These are phyloP conservation scores for Myotis vivesi DNA, from an alignment of 2,797 vertebrate species.

Conservation along the genomic window DNA sequence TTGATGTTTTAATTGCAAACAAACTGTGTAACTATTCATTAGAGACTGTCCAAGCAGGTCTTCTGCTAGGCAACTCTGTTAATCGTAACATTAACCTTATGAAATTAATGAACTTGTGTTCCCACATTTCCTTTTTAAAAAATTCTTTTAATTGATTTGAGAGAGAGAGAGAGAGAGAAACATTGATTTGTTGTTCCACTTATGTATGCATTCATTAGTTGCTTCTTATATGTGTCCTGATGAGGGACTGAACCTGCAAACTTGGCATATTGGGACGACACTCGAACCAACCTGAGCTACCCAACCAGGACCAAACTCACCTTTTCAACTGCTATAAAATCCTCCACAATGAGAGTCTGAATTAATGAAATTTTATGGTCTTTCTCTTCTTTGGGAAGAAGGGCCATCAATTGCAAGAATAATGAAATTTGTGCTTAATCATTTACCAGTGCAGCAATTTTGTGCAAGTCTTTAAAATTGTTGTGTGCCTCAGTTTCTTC, in stretches of 20 bases:
- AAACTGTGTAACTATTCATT: constrained; percentile 31
- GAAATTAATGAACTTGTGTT: neutral
- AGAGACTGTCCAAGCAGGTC: neutral
- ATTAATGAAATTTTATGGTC: neutral
- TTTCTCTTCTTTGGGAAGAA: neutral
- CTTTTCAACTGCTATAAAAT: neutral
- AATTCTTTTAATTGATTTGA: neutral
- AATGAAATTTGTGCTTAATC: neutral
- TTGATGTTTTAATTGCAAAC: constrained; percentile 54
- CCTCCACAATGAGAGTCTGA: neutral
- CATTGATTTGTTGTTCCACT: neutral
- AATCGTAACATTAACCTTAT: constrained; percentile 15
- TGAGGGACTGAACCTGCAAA: neutral
- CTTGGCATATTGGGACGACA: neutral
- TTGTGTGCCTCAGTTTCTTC: neutral
- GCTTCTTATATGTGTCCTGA: neutral
- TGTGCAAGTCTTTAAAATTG: neutral
- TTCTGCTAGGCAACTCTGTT: neutral
- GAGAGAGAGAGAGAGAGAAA: neutral
- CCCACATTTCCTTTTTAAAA: neutral
- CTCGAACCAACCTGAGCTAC: neutral
- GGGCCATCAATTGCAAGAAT: neutral
- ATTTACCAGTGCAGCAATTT: neutral
- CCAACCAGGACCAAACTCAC: neutral
- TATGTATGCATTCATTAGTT: neutral